Base-by-base conservation (phyloP, 1,140 invertebrate genomes). In the Amphibalanus amphitrite region DNA sequence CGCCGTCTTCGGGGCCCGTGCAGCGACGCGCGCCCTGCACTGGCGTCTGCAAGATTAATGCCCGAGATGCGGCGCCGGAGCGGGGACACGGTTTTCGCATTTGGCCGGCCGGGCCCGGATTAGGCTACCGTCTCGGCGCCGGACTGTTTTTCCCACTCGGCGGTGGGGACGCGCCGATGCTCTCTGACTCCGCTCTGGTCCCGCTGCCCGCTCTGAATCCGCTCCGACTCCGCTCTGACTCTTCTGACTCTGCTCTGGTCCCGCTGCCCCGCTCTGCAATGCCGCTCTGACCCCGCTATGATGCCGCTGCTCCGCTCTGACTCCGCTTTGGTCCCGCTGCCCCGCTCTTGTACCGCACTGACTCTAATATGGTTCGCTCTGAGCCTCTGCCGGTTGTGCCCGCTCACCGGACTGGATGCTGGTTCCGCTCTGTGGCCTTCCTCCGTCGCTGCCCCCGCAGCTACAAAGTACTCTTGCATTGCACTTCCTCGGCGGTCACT, bases 141-240 rank as follows among this genome's bases (percentile, higher is more conserved):
- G 1, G 47, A 1, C 1, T 59, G 72, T 73, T 65, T 69, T 69
- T 30, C 25, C 59, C 68, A 38, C 65, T 68, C 33, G 33, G 33
- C 33, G 33, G 15, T n/a, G n/a, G 33, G 33, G 33, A 38, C 47
- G 29, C 67, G 30, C 69, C 29, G 29, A 29, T 69, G 28, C 67
- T n/a, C 67, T 69, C 38, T 71, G 29, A 26, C 40, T 38, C 71
- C 69, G n/a, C 59, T 17, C 71, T 67, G 59, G 47, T 69, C 13
- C 69, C 59, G 40, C 72, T 47, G 20, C 38, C 28, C 59, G n/a
- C 72, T 59, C 47, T 70, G 72, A 20, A 29, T 28, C 67, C 65
- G 28, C 29, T 38, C 69, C 28, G 30, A 65, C 69, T 40, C 30
- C 17, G 30, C 26, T 38, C 59, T 40, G 38, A 23, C 47, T 28